These are phyloP conservation scores for Uropetala carovei DNA, from an alignment of 2,888 invertebrate species.

Conservation along the genomic window DNA sequence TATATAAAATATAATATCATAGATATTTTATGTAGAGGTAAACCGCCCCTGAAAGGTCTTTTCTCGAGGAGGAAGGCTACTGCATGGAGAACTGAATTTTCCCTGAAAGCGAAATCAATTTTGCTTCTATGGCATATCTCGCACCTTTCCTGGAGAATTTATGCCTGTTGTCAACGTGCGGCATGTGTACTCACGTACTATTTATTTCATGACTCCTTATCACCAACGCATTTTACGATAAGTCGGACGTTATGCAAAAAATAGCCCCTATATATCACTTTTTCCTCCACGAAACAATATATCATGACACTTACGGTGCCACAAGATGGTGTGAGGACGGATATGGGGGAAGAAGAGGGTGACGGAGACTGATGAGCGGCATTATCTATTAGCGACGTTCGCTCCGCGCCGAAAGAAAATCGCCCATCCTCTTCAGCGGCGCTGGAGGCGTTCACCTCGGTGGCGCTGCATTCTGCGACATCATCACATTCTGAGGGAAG, in stretches of 20 bases:
- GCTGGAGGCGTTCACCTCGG: neutral
- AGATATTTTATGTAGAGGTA: no score
- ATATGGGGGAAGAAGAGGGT: neutral
- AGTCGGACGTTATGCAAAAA: neutral
- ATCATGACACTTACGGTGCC: conserved; percentile 17
- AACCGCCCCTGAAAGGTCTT: no score
- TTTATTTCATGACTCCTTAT: neutral
- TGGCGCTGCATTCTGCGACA: neutral
- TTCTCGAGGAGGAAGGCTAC: neutral
- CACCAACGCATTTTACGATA: neutral
- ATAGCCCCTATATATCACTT: neutral
- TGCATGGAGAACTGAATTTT: neutral
- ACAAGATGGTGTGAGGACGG: neutral
- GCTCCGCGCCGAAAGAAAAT: neutral
- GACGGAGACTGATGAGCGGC: neutral
- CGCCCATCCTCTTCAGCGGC: neutral
- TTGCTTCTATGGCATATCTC: neutral
- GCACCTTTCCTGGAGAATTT: neutral
- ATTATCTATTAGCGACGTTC: neutral
- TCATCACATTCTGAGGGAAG: conserved; percentile 24
- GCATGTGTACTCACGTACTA: neutral
- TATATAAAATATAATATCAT: no score
- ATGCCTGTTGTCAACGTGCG: neutral
- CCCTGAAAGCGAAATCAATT: neutral
- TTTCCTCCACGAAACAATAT: neutral